Conservation (phyloP, 2,888 invertebrate species). For the Cheilosia pagana region DNA sequence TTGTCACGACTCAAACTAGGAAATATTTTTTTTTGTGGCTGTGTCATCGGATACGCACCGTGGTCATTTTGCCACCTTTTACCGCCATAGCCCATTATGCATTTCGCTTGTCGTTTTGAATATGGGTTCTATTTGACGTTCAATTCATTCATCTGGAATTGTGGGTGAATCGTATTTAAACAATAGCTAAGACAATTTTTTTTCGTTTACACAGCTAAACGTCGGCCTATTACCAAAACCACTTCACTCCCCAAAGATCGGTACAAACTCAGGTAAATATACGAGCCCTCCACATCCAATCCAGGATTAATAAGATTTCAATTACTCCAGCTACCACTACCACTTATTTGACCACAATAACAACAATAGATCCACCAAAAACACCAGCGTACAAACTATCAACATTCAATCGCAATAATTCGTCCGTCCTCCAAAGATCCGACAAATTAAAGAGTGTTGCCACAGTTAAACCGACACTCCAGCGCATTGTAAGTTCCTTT, state of each 20-base stretch:
- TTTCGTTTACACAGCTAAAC: background rate
- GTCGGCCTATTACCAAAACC: background rate
- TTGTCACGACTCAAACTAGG: too few relatives aligned
- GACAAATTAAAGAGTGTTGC: conserved; percentile 53
- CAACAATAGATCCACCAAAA: conserved; percentile 6
- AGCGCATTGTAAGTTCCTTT: conserved; percentile 20
- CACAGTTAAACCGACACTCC: conserved; percentile 58
- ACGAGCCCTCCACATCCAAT: background rate
- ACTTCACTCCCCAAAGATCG: background rate
- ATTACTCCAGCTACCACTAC: background rate
- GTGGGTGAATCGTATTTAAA: too few relatives aligned
- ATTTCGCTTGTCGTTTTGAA: too few relatives aligned
- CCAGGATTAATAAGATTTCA: background rate
- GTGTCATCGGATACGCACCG: too few relatives aligned
- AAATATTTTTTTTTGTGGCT: too few relatives aligned
- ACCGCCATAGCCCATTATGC: too few relatives aligned
- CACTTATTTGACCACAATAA: background rate
- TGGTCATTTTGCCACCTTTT: too few relatives aligned
- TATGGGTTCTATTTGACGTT: too few relatives aligned
- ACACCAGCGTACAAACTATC: background rate
- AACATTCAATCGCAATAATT: conserved; percentile 3
- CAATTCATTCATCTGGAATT: too few relatives aligned
- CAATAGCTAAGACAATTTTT: background rate
- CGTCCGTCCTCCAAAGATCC: conserved; percentile 16
- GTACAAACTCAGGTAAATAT: conserved; percentile 1